Evolutionary conservation across 2,888 invertebrate genomes (phyloP), one percentile per base, ranked within the genome.

Genomic region (Aricia artaxerxes): DNA sequence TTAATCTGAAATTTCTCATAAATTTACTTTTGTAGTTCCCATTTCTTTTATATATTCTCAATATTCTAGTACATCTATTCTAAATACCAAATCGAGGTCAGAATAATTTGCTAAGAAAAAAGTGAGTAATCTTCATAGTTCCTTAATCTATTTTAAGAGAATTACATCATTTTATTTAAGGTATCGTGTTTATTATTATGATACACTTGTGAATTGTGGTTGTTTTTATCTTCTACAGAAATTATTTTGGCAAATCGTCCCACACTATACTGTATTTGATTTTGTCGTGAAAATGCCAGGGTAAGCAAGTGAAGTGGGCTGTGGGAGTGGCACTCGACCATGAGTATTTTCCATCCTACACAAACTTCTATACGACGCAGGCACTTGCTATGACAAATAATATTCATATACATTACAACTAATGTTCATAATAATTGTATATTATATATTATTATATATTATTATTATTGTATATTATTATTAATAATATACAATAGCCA

Each of bases 221-320:
- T 78, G 73, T 78, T 78, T 53, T 78, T 76, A 76, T 76, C 16
- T 75, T 75, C 78, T 73, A 60, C 78, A 78, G 78, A 78, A 60
- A 11, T 16, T 40, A 38, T 40, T 77, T 78, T 73, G 38, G 73
- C 75, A 79, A 79, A 78, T 35, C 77, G 73, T 35, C 69, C 73
- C 77, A 61, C 31, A 76, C 73, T 57, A 78, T 78, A 78, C 78
- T 78, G 35, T 79, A 78, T 78, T 16, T 80, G 49, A 79, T 69
- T 69, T 69, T 69, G 80, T 81, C 80, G 79, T 82, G 86, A 92
- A 91, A 90, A 94, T 94, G 94, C 94, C 94, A 86, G 93, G 94
- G 94, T 94, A 94, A 94, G 94, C 86, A 86, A 86, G 89, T 91
- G 87, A 83, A 83, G 87, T 89, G 91, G 92, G 93, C 92, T 92